These are phyloP conservation scores for Macrochelys suwanniensis DNA, from an alignment of 2,797 vertebrate species.

Conservation along the genomic window DNA sequence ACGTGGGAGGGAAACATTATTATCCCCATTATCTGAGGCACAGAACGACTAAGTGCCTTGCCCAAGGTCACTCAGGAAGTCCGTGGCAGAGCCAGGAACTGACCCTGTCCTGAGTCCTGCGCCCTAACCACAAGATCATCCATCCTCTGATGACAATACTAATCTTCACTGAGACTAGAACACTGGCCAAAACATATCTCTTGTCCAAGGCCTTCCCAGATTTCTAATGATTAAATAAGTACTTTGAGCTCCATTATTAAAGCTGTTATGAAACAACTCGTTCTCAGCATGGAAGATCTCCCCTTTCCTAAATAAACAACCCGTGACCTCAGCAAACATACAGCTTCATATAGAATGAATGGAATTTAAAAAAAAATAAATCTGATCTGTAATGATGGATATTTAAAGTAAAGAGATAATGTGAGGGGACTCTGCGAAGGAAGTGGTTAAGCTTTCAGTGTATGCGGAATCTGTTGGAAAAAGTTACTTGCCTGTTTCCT, in stretches of 20 bases:
- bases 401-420: neutral
- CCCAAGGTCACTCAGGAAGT: fast-evolving
- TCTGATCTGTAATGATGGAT: fast-evolving
- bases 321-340: neutral
- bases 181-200: neutral
- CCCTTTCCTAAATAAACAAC: neutral
- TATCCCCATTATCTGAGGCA: fast-evolving
- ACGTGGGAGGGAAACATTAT: neutral
- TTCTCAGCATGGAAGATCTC: slow-evolving; percentile 27
- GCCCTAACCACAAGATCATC: neutral
- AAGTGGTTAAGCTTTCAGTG: neutral
- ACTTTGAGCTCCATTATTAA: slow-evolving; percentile 23
- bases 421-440: neutral
- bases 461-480: neutral
- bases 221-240: slow-evolving; percentile 46
- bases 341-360: slow-evolving; percentile 15
- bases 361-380: neutral
- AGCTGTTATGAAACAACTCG: neutral
- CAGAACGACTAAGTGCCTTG: neutral
- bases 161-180: neutral
- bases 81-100: neutral
- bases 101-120: neutral
- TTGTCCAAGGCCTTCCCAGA: slow-evolving; percentile 5
- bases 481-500: neutral
- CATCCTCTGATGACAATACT: neutral